A percentile compares a stretch with the other conserved stretches of the same genome.
Evolutionary conservation across 1,140 invertebrate species (phyloP).

Genomic region (Rhynchophorus ferrugineus): DNA sequence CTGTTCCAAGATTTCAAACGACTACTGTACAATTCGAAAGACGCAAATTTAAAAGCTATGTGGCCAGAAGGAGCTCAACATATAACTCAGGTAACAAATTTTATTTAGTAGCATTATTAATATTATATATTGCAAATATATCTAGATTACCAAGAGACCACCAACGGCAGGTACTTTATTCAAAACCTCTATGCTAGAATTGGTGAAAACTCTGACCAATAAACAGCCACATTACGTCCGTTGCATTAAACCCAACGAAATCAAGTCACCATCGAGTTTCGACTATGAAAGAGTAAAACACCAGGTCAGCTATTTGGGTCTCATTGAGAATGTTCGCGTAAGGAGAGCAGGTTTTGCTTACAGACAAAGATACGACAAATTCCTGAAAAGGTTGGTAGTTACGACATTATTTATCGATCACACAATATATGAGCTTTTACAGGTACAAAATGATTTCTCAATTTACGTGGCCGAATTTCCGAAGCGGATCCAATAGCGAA

Average conservation of each 20-base stretch:
- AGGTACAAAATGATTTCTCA: conserved; percentile 95
- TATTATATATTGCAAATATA: conserved; percentile 16
- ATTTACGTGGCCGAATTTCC: conserved; percentile 92
- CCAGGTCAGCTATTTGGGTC: conserved; percentile 84
- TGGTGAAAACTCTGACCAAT: conserved; percentile 79
- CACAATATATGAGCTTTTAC: no score
- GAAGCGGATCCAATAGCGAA: conserved; percentile 65
- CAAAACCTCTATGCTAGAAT: conserved; percentile 86
- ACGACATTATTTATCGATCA: no score
- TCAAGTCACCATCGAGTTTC: conserved; percentile 76
- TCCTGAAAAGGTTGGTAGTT: conserved; percentile 63
- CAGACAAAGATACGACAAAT: conserved; percentile 81
- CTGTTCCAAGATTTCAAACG: conserved; percentile 94
- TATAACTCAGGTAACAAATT: conserved; percentile 65
- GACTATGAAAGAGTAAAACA: conserved; percentile 75
- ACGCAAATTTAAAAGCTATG: conserved; percentile 73
- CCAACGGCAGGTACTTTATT: conserved; percentile 89
- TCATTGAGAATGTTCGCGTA: conserved; percentile 90
- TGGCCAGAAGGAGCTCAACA: conserved; percentile 91
- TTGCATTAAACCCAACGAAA: conserved; percentile 92
- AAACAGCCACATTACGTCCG: conserved; percentile 97
- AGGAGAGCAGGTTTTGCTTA: conserved; percentile 90
- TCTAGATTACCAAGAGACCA: conserved; percentile 85
- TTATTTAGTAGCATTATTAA: conserved; percentile 6
- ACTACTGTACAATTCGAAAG: conserved; percentile 73